phyloP scores from a whole-genome alignment of 1,140 invertebrate genomes.

The Sarcophaga bullata region DNA sequence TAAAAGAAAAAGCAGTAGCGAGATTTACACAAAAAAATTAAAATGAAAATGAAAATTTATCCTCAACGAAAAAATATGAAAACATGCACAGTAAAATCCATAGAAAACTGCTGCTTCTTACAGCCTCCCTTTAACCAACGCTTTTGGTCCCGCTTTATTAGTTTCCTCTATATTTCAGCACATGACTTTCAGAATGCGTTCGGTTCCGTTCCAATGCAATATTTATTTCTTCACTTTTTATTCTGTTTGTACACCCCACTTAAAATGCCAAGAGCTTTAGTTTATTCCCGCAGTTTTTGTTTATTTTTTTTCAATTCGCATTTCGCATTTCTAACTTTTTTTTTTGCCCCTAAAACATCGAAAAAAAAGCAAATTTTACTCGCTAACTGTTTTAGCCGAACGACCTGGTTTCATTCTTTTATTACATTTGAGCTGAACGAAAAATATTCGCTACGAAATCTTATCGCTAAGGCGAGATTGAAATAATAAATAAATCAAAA shows the following conservation, averaged over 20 bases:
- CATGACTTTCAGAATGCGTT: too few species aligned
- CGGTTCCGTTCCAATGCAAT: neutral
- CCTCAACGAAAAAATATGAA: too few species aligned
- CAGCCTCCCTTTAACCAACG: too few species aligned
- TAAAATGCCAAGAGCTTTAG: constrained; percentile 10
- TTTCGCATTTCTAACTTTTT: neutral
- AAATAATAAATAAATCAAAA: neutral
- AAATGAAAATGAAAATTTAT: too few species aligned
- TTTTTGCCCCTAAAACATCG: too few species aligned
- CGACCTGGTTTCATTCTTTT: neutral
- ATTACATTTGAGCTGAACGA: neutral
- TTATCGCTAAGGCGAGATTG: neutral
- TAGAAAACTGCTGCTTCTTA: too few species aligned
- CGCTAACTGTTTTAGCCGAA: neutral
- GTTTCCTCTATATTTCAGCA: too few species aligned
- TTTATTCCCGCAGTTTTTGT: neutral
- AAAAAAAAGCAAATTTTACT: too few species aligned
- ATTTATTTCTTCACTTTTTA: neutral
- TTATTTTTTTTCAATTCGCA: neutral
- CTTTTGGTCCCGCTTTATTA: too few species aligned
- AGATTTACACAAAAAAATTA: too few species aligned
- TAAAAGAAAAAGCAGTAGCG: too few species aligned
- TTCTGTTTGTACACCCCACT: constrained; percentile 1
- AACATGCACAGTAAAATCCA: too few species aligned
- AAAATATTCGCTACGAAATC: neutral